These are phyloP conservation scores for Pipistrellus nathusii DNA, from an alignment of 2,797 vertebrate genomes.

Conservation along the genomic window DNA sequence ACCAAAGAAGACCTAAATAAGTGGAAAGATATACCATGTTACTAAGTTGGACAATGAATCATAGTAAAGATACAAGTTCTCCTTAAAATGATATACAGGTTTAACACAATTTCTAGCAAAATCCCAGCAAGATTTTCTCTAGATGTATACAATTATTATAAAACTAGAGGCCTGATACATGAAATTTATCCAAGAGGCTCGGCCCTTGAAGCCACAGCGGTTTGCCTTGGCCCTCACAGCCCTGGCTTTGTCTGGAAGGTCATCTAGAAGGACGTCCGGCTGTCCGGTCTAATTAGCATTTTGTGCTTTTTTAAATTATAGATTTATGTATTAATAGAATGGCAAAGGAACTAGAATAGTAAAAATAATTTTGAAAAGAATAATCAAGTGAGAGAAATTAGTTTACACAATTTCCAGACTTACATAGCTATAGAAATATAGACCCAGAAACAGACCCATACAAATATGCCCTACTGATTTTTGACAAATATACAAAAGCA, in stretches of 20 bases:
- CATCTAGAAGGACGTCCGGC: no score
- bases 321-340: background rate
- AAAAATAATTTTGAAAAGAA: background rate
- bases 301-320: no score
- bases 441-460: background rate
- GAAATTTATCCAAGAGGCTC: no score
- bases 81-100: background rate
- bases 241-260: no score
- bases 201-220: no score
- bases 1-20: background rate
- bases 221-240: no score
- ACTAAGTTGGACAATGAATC: background rate
- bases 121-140: background rate
- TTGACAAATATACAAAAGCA: background rate
- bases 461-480: background rate
- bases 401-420: background rate
- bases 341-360: background rate
- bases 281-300: no score
- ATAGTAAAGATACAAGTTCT: background rate
- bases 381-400: background rate
- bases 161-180: background rate
- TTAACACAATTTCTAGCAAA: slow-evolving; percentile 2
- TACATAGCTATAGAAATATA: background rate
- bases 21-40: background rate
- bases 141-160: background rate